Conservation (phyloP, 2,888 invertebrate species). For the Mythimna loreyi region DNA sequence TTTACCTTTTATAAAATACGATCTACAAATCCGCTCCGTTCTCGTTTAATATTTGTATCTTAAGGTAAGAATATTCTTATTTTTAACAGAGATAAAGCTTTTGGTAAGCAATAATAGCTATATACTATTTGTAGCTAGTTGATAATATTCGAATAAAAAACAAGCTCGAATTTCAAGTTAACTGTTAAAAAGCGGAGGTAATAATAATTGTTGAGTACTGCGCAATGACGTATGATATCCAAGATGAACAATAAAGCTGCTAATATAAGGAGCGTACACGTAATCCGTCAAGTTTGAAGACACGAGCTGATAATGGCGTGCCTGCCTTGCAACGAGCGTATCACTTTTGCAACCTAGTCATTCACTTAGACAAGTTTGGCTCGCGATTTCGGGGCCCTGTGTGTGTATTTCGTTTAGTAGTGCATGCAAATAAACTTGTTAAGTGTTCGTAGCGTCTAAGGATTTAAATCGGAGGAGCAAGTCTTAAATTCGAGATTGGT, state of each 20-base stretch:
- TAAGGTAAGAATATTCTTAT: slow-evolving; percentile 78
- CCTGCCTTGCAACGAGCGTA: slow-evolving; percentile 75
- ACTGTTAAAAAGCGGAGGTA: slow-evolving; percentile 59
- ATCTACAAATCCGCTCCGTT: slow-evolving; percentile 77
- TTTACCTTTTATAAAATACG: slow-evolving; percentile 74
- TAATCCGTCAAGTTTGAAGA: slow-evolving; percentile 61
- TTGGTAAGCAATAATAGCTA: slow-evolving; percentile 78
- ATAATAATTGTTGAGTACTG: slow-evolving; percentile 40
- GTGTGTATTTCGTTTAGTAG: slow-evolving; percentile 86
- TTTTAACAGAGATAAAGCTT: slow-evolving; percentile 75
- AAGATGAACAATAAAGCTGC: slow-evolving; percentile 66
- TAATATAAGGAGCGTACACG: slow-evolving; percentile 66
- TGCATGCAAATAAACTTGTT: slow-evolving; percentile 89
- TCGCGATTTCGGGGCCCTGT: slow-evolving; percentile 65
- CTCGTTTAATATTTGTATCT: slow-evolving; percentile 74
- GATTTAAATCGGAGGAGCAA: slow-evolving; percentile 84
- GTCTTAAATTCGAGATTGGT: slow-evolving; percentile 89
- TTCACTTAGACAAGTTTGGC: slow-evolving; percentile 86
- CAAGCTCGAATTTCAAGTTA: slow-evolving; percentile 70
- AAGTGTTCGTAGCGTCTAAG: slow-evolving; percentile 90
- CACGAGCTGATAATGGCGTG: slow-evolving; percentile 69
- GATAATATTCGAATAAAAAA: slow-evolving; percentile 71
- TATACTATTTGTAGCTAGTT: slow-evolving; percentile 76
- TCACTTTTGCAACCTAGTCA: slow-evolving; percentile 89
- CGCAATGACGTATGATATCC: slow-evolving; percentile 55